A percentile compares a stretch with the other conserved stretches of the same genome.
Evolutionary conservation across 1,140 invertebrate species (phyloP).

Genomic region (Drosophila cardini): DNA sequence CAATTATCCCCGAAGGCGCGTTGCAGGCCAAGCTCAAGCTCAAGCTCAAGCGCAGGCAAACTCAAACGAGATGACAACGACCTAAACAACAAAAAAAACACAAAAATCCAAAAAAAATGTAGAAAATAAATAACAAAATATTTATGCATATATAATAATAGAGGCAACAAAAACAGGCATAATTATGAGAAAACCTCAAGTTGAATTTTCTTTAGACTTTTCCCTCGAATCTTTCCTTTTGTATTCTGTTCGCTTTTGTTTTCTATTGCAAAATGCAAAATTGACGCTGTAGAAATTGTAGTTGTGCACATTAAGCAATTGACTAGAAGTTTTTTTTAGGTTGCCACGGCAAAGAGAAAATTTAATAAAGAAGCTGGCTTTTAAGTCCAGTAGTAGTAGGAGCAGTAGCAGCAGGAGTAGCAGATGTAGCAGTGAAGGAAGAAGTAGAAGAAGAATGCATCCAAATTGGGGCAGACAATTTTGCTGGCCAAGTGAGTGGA

Average conservation of each 20-base stretch:
- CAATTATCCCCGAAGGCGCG: slow-evolving; percentile 80
- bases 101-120: neutral
- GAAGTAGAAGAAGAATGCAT: slow-evolving; percentile 45
- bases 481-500: slow-evolving; percentile 50
- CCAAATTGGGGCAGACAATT: slow-evolving; percentile 72
- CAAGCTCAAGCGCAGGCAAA: slow-evolving; percentile 15
- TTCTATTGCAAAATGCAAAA: slow-evolving; percentile 40
- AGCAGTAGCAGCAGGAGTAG: too few relatives aligned
- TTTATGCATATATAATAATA: slow-evolving; percentile 67
- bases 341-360: slow-evolving; percentile 36
- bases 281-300: slow-evolving; percentile 69
- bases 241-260: slow-evolving; percentile 22
- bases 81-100: slow-evolving; percentile 35
- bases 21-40: slow-evolving; percentile 59
- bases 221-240: neutral
- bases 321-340: slow-evolving; percentile 64
- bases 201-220: slow-evolving; percentile 32
- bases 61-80: slow-evolving; percentile 49
- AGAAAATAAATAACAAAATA: slow-evolving; percentile 53
- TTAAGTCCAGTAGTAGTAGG: neutral
- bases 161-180: slow-evolving; percentile 72
- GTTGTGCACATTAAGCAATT: slow-evolving; percentile 62
- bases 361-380: slow-evolving; percentile 67
- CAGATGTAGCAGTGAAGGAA: too few relatives aligned
- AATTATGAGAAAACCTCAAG: slow-evolving; percentile 64